phyloP scores from a whole-genome alignment of 2,888 invertebrate species.

The Temnothorax rugatulus region DNA sequence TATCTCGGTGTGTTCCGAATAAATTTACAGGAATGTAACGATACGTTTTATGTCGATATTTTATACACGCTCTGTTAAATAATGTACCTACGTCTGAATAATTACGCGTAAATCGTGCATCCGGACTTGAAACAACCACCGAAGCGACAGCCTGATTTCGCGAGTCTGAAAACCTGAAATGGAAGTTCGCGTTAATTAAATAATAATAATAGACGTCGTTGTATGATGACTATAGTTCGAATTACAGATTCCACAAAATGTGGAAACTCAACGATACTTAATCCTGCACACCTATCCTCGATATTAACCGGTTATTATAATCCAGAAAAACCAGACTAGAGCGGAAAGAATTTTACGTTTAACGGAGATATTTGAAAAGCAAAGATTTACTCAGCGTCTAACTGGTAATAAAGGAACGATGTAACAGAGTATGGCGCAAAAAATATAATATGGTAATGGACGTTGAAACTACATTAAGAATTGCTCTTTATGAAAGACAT shows the following conservation, averaged over 20 bases:
- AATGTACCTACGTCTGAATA: background rate
- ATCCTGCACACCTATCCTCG: background rate
- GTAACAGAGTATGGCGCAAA: background rate
- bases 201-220: conserved; percentile 4
- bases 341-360: background rate
- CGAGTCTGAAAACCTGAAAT: background rate
- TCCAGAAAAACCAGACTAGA: background rate
- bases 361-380: background rate
- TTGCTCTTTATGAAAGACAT: background rate
- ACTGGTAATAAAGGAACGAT: background rate
- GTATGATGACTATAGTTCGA: conserved; percentile 1
- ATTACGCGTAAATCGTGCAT: conserved; percentile 22
- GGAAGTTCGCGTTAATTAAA: conserved; percentile 24
- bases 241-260: conserved; percentile 8
- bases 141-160: background rate
- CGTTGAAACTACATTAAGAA: background rate
- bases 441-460: background rate
- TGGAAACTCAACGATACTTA: background rate
- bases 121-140: background rate
- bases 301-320: background rate
- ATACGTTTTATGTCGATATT: conserved; percentile 12
- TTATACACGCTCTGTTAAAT: conserved; percentile 17
- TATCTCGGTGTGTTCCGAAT: background rate
- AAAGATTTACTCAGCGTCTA: background rate
- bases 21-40: conserved; percentile 13